Conservation (phyloP, 1,140 invertebrate species). For the Atopsyche davidsoni region DNA sequence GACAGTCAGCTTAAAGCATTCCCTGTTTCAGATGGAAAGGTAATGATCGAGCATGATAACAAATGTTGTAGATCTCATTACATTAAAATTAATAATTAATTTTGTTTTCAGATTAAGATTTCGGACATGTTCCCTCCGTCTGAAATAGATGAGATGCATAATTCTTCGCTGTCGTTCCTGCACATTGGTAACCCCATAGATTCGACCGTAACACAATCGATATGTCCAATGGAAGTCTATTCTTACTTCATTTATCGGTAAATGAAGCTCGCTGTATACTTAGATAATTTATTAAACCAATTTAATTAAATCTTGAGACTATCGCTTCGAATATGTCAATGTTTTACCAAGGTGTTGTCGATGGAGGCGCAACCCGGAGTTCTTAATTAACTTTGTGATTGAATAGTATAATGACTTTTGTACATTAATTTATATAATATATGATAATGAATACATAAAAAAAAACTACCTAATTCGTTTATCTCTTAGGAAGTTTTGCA, state of each 20-base stretch:
- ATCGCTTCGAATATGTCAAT: too few relatives aligned
- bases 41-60: constrained; percentile 1
- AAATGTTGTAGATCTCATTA: constrained; percentile 4
- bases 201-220: constrained; percentile 3
- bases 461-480: too few relatives aligned
- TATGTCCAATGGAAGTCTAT: constrained; percentile 28
- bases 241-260: constrained; percentile 28
- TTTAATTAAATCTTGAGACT: too few relatives aligned
- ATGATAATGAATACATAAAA: too few relatives aligned
- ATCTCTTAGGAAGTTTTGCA: too few relatives aligned
- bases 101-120: constrained; percentile 25
- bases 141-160: constrained; percentile 23
- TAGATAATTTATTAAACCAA: too few relatives aligned
- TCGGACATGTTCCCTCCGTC: constrained; percentile 21
- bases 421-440: too few relatives aligned
- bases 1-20: constrained; percentile 20
- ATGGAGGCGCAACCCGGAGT: too few relatives aligned
- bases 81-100: constrained; percentile 4
- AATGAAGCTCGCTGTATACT: too few relatives aligned
- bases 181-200: constrained; percentile 16
- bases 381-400: too few relatives aligned
- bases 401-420: too few relatives aligned
- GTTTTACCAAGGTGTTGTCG: too few relatives aligned
- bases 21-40: constrained; percentile 20
- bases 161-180: constrained; percentile 24